Conservation (phyloP, 2,888 invertebrate species). For the Cephus nigrinus region DNA sequence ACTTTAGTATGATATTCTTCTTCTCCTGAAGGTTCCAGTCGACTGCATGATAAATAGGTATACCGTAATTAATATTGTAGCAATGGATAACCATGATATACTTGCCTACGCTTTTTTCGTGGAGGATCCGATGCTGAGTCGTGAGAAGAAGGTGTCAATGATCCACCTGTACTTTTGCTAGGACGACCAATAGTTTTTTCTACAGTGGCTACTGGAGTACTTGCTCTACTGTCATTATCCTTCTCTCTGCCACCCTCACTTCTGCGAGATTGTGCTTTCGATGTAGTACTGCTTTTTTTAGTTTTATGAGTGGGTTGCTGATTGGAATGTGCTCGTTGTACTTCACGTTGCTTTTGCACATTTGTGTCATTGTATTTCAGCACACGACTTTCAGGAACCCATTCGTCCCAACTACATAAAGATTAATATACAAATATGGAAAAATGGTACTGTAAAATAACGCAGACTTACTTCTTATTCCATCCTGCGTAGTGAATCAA, state of each 20-base stretch:
- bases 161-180: constrained; percentile 38
- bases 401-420: constrained; percentile 70
- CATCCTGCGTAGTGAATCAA: constrained; percentile 97
- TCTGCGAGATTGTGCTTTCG: constrained; percentile 49
- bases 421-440: constrained; percentile 11
- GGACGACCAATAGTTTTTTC: constrained; percentile 50
- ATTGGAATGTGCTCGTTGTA: constrained; percentile 70
- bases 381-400: constrained; percentile 75
- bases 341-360: constrained; percentile 72
- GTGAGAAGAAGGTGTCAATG: constrained; percentile 47
- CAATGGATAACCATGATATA: neutral
- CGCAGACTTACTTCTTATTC: constrained; percentile 89
- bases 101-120: constrained; percentile 68
- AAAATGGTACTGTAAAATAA: neutral
- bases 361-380: constrained; percentile 74
- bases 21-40: constrained; percentile 53
- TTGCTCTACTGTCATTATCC: constrained; percentile 73
- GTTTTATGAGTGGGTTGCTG: constrained; percentile 69
- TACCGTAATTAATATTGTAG: neutral
- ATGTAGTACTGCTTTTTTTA: constrained; percentile 50
- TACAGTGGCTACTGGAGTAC: constrained; percentile 69
- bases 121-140: constrained; percentile 50
- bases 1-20: constrained; percentile 56
- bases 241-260: constrained; percentile 59
- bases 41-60: constrained; percentile 33